Evolutionary conservation across 2,888 invertebrate genomes (phyloP).

Genomic region (Megastigmus dorsalis): DNA sequence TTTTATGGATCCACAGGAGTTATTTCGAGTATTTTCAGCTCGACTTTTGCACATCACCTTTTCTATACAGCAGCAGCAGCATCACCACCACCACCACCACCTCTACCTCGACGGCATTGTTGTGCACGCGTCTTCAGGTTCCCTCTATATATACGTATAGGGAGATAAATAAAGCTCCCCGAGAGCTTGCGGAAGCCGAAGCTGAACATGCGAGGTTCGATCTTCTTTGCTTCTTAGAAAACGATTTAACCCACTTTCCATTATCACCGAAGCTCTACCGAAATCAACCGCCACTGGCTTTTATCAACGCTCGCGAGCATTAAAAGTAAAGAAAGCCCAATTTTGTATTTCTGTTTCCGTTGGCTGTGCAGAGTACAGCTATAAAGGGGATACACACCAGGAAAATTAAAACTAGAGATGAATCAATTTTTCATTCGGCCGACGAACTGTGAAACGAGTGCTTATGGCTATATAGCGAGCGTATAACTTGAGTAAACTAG

Average conservation of each 20-base stretch:
- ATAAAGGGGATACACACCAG: not conserved
- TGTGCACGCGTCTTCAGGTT: too few species aligned
- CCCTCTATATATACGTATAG: too few species aligned
- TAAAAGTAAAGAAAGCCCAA: conserved; percentile 28
- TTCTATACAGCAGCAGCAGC: not conserved
- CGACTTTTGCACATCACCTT: conserved; percentile 8
- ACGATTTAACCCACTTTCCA: conserved; percentile 59
- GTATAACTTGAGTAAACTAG: too few species aligned
- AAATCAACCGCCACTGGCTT: conserved; percentile 30
- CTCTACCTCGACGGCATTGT: not conserved
- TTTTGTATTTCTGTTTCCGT: too few species aligned
- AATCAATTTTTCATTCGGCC: conserved; percentile 34
- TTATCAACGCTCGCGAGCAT: conserved; percentile 19
- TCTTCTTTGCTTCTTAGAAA: conserved; percentile 50
- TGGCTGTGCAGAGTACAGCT: not conserved
- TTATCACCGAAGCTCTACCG: conserved; percentile 39
- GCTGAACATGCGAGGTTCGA: conserved; percentile 22
- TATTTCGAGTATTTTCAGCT: conserved; percentile 4
- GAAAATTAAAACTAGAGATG: conserved; percentile 39
- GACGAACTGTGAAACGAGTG: too few species aligned
- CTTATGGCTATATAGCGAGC: too few species aligned
- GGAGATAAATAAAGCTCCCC: not conserved
- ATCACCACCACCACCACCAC: too few species aligned
- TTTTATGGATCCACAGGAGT: conserved; percentile 6
- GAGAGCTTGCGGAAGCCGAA: conserved; percentile 39